These are phyloP conservation scores for Uropetala carovei DNA, from an alignment of 2,888 invertebrate species.

Conservation along the genomic window DNA sequence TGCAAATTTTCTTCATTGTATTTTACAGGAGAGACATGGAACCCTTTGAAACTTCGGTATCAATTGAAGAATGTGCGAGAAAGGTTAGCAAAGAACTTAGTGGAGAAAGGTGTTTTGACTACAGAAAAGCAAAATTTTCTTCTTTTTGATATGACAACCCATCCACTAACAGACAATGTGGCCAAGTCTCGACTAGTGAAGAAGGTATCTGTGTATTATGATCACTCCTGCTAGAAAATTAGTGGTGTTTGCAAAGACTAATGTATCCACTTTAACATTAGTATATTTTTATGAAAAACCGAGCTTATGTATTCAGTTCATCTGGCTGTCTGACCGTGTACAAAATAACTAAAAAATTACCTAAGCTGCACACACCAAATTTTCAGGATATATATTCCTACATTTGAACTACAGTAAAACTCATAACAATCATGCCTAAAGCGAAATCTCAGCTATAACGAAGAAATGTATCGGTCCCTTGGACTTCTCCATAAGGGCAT, in stretches of 20 bases:
- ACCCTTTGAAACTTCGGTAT: conserved; percentile 97
- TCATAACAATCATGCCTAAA: too few species aligned
- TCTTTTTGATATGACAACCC: conserved; percentile 99
- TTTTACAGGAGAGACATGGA: conserved; percentile 97
- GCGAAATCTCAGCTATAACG: too few species aligned
- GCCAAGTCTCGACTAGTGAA: conserved; percentile 97
- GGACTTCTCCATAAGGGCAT: too few species aligned
- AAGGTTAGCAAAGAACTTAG: conserved; percentile 98
- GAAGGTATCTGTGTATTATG: conserved; percentile 80
- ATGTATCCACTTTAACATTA: not conserved
- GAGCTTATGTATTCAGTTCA: too few species aligned
- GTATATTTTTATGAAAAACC: too few species aligned
- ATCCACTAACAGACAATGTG: conserved; percentile 96
- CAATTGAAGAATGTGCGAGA: conserved; percentile 99
- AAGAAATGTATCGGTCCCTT: too few species aligned
- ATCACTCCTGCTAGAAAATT: not conserved
- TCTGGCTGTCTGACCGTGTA: too few species aligned
- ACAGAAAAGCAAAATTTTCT: conserved; percentile 99
- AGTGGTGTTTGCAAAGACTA: conserved; percentile 65
- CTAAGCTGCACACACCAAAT: too few species aligned
- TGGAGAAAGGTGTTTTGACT: conserved; percentile 98
- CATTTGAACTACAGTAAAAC: too few species aligned
- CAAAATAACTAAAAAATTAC: too few species aligned
- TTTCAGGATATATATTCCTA: too few species aligned
- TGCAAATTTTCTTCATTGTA: conserved; percentile 18